Evolutionary conservation across 2,888 invertebrate species (phyloP).

Genomic region (Petrophora chlorosata): DNA sequence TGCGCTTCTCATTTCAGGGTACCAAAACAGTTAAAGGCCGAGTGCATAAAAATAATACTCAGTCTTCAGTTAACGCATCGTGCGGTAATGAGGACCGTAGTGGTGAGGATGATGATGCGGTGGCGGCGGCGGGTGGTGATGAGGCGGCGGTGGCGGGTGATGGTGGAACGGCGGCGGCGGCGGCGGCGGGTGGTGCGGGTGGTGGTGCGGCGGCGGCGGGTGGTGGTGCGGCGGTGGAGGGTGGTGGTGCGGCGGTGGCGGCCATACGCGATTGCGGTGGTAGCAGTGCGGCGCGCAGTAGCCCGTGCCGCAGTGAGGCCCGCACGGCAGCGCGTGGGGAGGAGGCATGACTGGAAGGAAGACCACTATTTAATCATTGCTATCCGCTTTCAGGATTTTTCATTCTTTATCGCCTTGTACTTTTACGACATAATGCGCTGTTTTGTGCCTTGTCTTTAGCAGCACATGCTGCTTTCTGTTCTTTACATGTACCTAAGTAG

Average conservation of each 20-base stretch:
- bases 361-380: background rate
- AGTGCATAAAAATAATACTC: background rate
- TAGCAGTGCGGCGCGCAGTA: slow-evolving; percentile 62
- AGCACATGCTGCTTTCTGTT: too few relatives aligned
- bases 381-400: too few relatives aligned
- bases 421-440: too few relatives aligned
- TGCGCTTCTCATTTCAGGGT: too few relatives aligned
- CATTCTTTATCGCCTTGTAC: too few relatives aligned
- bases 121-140: slow-evolving; percentile 26
- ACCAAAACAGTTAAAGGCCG: background rate
- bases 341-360: slow-evolving; percentile 60
- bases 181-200: slow-evolving; percentile 25
- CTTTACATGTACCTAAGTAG: too few relatives aligned
- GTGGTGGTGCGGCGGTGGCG: slow-evolving; percentile 35
- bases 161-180: slow-evolving; percentile 34
- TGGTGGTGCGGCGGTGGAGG: slow-evolving; percentile 35
- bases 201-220: slow-evolving; percentile 32
- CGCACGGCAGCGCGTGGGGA: slow-evolving; percentile 61
- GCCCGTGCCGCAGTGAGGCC: slow-evolving; percentile 59
- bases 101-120: slow-evolving; percentile 27
- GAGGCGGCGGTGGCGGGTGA: slow-evolving; percentile 33
- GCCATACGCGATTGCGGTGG: slow-evolving; percentile 33
- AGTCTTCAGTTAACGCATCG: slow-evolving; percentile 13
- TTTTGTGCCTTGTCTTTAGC: too few relatives aligned
- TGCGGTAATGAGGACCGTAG: slow-evolving; percentile 25